These are phyloP conservation scores for Zygogramma bicolorata DNA, from an alignment of 2,888 invertebrate genomes.

Conservation along the genomic window DNA sequence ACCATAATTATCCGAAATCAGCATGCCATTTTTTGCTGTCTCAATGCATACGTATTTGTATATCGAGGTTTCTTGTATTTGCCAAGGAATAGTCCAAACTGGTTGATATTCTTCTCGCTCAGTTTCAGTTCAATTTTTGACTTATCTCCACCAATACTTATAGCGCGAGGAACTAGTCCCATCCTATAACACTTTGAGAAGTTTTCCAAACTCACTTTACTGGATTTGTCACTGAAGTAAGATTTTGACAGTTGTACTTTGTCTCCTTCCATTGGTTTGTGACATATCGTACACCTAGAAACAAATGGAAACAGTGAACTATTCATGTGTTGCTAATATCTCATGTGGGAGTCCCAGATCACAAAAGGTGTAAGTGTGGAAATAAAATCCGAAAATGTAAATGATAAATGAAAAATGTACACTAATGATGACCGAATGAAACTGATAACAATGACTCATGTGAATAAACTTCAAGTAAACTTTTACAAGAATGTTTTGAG, in stretches of 20 bases:
- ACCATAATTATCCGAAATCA: background rate
- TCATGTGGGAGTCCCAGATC: no score
- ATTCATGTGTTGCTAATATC: no score
- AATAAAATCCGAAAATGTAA: no score
- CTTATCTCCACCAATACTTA: constrained; percentile 38
- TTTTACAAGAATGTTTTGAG: no score
- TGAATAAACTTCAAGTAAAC: no score
- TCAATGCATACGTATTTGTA: constrained; percentile 48
- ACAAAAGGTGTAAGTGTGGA: no score
- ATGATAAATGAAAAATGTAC: no score
- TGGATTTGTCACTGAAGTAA: constrained; percentile 25
- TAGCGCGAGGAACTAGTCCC: constrained; percentile 40
- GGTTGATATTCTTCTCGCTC: constrained; percentile 30
- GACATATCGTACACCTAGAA: constrained; percentile 67
- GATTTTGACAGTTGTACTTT: constrained; percentile 23
- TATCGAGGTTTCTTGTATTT: constrained; percentile 38
- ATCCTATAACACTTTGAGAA: constrained; percentile 36
- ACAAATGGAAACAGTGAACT: no score
- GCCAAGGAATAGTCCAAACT: constrained; percentile 32
- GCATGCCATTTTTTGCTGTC: constrained; percentile 49
- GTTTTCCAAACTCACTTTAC: constrained; percentile 31
- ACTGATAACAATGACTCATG: no score
- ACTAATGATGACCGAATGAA: no score
- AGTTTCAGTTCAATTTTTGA: constrained; percentile 44
- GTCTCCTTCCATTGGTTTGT: constrained; percentile 63